Evolutionary conservation across 2,113 vertebrate species (phyloP), one percentile per base, ranked within the genome.

Genomic region (Halcyon senegalensis): DNA sequence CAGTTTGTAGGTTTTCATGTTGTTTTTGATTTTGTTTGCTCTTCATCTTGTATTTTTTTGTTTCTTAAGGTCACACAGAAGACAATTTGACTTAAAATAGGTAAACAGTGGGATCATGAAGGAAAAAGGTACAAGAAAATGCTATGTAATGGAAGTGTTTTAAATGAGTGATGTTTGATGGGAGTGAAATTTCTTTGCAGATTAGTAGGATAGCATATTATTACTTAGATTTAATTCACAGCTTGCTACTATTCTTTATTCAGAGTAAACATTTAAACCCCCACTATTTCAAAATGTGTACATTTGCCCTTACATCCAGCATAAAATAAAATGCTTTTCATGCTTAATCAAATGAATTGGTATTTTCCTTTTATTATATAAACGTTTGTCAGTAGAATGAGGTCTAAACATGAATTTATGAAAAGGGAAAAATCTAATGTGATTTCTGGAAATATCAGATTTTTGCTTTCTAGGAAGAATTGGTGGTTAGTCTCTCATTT

Each of bases 381-480:
- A 94, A 28, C 70, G 11, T 85, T 84, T 89, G 5, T 67, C 64
- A 13, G 4, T 37, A 11, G 55, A 53, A 10, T 15, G 17, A 24
- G 53, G 39, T 81, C 20, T 76, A 62, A 74, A 53, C 70, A 68
- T 23, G 41, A 74, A 69, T 56, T 55, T 75, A 31, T 24, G 67
- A 39, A 51, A 78, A 53, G 16, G 41, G 33, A 90, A 88, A 94
- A 94, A 90, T 56, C 25, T 56, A n/a, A 50, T 86, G 19, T 84
- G 63, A 76, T 90, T 90, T 93, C 58, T 83, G n/a, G 14, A 82
- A 48, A 25, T 25, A 76, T 28, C 16, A 58, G 16, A 31, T 87
- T 83, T 75, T 97, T 63, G 56, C 81, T 96, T 94, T 86, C 63
- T 70, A 67, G 67, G 93, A 81, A 89, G 75, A 89, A 56, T 78